A percentile compares a stretch with the other conserved stretches of the same genome.
Evolutionary conservation across 2,797 vertebrate genomes (phyloP).

Genomic region (Pangasius larnaudii): DNA sequence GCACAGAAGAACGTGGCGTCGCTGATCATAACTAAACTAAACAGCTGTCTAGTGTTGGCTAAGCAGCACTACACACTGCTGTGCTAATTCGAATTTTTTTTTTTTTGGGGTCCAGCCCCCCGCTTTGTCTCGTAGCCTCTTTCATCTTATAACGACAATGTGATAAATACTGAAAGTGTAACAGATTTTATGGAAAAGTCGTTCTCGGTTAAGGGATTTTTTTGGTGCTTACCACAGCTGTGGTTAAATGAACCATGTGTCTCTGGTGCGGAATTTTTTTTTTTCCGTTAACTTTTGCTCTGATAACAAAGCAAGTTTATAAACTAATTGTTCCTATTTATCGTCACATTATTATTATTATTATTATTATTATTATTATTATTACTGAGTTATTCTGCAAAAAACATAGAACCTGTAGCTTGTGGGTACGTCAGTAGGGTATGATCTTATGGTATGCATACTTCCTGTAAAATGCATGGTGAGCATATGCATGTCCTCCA

Average conservation of each 20-base stretch:
- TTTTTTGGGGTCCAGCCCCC: neutral
- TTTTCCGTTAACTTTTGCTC: too few species aligned
- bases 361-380: too few species aligned
- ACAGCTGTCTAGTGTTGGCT: neutral
- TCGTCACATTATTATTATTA: neutral
- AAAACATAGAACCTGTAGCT: neutral
- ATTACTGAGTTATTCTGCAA: neutral
- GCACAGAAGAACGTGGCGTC: neutral
- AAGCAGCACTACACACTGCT: neutral
- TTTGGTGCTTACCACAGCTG: neutral
- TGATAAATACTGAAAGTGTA: neutral
- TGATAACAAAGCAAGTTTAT: neutral
- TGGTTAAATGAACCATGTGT: neutral
- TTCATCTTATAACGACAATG: neutral
- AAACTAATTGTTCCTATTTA: neutral
- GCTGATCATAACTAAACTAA: neutral
- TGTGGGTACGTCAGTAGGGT: neutral
- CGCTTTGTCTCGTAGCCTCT: too few species aligned
- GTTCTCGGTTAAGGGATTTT: neutral
- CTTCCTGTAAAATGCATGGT: conserved; percentile 58
- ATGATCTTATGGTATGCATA: neutral
- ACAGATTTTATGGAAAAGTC: neutral
- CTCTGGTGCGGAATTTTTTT: neutral
- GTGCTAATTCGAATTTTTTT: neutral
- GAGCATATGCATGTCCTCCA: conserved; percentile 86